phyloP scores from a whole-genome alignment of 2,888 invertebrate species.

The Linyphia triangularis region DNA sequence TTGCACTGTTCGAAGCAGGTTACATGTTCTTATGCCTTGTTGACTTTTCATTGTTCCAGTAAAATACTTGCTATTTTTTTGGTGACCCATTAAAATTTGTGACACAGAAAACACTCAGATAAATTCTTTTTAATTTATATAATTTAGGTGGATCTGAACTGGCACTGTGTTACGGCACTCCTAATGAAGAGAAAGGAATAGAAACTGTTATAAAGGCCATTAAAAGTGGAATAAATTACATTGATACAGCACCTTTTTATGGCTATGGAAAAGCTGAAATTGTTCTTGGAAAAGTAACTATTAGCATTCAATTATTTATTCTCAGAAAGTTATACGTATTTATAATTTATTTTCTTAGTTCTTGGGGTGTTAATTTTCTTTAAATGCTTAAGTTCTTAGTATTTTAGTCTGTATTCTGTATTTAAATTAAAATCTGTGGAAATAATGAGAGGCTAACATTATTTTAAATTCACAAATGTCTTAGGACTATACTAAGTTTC shows the following conservation, averaged over 20 bases:
- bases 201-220: constrained; percentile 86
- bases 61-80: too few species aligned
- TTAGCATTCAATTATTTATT: too few species aligned
- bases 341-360: background rate
- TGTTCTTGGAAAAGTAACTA: constrained; percentile 86
- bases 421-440: too few species aligned
- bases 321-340: background rate
- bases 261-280: constrained; percentile 90
- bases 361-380: background rate
- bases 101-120: too few species aligned
- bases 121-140: background rate
- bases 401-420: too few species aligned
- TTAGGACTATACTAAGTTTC: too few species aligned
- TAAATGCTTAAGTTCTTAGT: background rate
- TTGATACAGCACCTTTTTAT: constrained; percentile 96
- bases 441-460: too few species aligned
- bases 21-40: too few species aligned
- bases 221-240: constrained; percentile 90
- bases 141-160: constrained; percentile 57
- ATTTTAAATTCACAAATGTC: too few species aligned
- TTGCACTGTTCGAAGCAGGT: too few species aligned
- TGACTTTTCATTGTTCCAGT: background rate
- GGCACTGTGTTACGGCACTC: constrained; percentile 19
- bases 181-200: constrained; percentile 84
- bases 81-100: too few species aligned